A percentile compares a stretch with the other conserved stretches of the same genome.
These are phyloP conservation scores for Chaunax sp. DNA, from an alignment of 2,797 vertebrate genomes.

Conservation along the genomic window DNA sequence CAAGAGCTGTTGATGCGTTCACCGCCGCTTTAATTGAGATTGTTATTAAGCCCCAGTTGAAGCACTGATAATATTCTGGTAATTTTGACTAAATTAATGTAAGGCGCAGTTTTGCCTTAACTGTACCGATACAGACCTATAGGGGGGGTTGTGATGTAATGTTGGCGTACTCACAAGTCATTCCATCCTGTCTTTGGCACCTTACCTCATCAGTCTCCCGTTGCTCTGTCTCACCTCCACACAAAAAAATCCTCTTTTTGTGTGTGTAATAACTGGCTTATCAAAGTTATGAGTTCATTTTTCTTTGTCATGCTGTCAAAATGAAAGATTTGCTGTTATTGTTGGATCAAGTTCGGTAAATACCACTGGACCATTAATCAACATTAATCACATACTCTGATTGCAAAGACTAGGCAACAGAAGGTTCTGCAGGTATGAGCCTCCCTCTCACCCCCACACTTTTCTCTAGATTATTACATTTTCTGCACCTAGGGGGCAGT, in stretches of 20 bases:
- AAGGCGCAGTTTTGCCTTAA: background rate
- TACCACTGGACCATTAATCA: slow-evolving; percentile 32
- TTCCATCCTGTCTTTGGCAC: background rate
- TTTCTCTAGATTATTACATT: slow-evolving; percentile 22
- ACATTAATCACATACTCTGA: slow-evolving; percentile 27
- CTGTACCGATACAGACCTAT: background rate
- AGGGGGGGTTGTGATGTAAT: slow-evolving; percentile 5
- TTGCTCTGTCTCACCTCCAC: background rate
- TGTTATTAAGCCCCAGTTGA: slow-evolving; percentile 21
- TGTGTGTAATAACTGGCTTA: background rate
- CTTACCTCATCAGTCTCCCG: background rate
- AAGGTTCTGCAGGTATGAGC: slow-evolving; percentile 24
- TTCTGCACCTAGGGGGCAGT: slow-evolving; percentile 81
- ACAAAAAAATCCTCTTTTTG: background rate
- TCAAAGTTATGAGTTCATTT: background rate
- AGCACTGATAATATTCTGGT: slow-evolving; percentile 19
- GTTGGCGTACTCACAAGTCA: background rate
- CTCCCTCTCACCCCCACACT: slow-evolving; percentile 1
- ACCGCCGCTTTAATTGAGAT: slow-evolving; percentile 42
- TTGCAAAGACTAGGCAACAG: slow-evolving; percentile 7
- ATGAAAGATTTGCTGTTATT: slow-evolving; percentile 4
- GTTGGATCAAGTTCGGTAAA: slow-evolving; percentile 19
- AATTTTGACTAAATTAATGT: slow-evolving; percentile 18
- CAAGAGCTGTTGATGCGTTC: slow-evolving; percentile 45
- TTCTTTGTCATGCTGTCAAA: background rate